These are phyloP conservation scores for Taphrorychus bicolor DNA, from an alignment of 2,888 invertebrate genomes.

Conservation along the genomic window DNA sequence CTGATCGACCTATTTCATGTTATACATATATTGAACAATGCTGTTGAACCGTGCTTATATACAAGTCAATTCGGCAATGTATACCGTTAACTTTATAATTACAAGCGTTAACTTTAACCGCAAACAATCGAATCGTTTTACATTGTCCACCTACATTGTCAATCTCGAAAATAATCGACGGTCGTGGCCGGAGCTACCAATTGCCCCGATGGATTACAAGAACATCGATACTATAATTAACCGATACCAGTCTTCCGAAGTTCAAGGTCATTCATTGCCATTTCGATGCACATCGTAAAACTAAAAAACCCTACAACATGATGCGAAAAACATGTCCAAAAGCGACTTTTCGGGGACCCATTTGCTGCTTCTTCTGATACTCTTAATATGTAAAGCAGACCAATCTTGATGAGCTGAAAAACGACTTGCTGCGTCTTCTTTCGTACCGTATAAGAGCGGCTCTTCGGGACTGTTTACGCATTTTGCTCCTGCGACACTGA, in stretches of 20 bases:
- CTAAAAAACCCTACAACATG: neutral
- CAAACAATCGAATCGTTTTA: neutral
- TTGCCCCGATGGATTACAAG: neutral
- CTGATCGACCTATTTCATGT: too few relatives aligned
- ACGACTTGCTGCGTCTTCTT: neutral
- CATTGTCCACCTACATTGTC: neutral
- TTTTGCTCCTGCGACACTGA: slow-evolving; percentile 42
- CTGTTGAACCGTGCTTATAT: too few relatives aligned
- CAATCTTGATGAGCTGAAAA: neutral
- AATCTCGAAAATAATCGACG: neutral
- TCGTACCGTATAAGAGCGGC: slow-evolving; percentile 47
- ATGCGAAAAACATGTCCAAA: neutral
- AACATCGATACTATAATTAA: neutral
- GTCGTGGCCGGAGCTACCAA: neutral
- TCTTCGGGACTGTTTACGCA: slow-evolving; percentile 46
- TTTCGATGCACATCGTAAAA: neutral
- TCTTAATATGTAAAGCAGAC: neutral
- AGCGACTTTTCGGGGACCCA: neutral
- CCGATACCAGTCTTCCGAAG: slow-evolving; percentile 9
- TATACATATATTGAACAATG: too few relatives aligned
- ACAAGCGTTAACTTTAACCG: neutral
- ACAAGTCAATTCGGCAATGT: too few relatives aligned
- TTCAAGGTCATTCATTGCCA: slow-evolving; percentile 17
- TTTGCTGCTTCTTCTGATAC: neutral
- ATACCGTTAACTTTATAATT: neutral